Base-by-base conservation (phyloP, 2,888 invertebrate genomes). In the Drosophila ustulata region DNA sequence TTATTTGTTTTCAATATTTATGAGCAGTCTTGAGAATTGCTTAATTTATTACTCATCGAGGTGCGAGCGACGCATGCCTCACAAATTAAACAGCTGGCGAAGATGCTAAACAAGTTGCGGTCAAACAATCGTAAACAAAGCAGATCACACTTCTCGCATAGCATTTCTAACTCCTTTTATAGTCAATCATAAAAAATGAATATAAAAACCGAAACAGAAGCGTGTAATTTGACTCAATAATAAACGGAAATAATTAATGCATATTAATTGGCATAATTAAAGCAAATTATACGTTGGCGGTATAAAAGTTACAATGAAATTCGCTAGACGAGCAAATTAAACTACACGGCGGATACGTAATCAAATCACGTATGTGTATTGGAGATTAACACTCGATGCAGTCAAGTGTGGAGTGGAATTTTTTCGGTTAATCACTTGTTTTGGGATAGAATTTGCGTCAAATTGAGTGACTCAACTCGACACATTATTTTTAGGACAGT, bases 221-320 rank as follows among this genome's bases (percentile, higher is more conserved):
- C 55, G 30, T 25, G 8, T 25, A 46, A 47, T 43, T 66, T 45
- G 41, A 26, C 18, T 28, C 37, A 61, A 58, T 28, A 41, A 46
- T 46, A 37, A 50, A 39, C 32, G 41, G 34, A 58, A 52, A 55
- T 50, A 45, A 52, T 50, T 11, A 28, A 25, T 32, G 25, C 28
- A 26, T 23, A 52, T 32, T 67, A 78, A 75, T 78, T 78, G 59
- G 28, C 25, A 63, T 63, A 47, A 78, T 73, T 59, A 52, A 51
- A 34, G 28, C 37, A 18, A 46, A 73, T 63, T 63, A 43, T 37
- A 26, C 18, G 53, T 25, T 7, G 37, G 6, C 28, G 7, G 13
- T 13, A 4, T 3, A 26, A 39, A 53, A 8, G 9, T 28, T 26
- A 5, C 9, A 43, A 49, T 52, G 34, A 37, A 66, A 52, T 37